Base-by-base conservation (phyloP, 2,113 vertebrate species). In the Labrus mixtus region DNA sequence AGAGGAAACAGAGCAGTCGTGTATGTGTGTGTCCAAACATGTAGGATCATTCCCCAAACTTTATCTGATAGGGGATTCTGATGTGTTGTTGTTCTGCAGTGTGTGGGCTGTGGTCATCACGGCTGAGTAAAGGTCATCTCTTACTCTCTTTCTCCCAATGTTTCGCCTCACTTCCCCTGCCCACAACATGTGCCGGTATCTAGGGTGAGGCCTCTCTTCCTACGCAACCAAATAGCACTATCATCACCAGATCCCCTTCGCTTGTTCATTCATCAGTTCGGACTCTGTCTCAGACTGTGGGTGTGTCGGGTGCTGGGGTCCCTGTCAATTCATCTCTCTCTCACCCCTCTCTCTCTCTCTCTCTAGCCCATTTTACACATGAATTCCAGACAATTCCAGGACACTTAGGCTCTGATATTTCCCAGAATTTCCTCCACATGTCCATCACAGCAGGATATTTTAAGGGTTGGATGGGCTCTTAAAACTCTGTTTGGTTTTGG, bases 121-220 rank as follows among this genome's bases (percentile, higher is more conserved):
- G 60, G 78, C 76, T 81, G 45, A 56, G 61, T 78, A 88, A 89
- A 92, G 91, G 88, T 92, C 90, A 89, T 51, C 65, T 79, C 68
- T 78, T 71, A 57, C 64, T 68, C 74, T 59, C 62, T 76, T 70
- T 72, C 72, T 79, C 70, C 59, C 67, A 76, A 22, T 64, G 25
- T 70, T 61, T 72, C 41, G 73, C 74, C 82, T 78, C 78, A 83
- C 78, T 78, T 82, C 81, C 66, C 43, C 82, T 76, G 79, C 72
- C 86, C 86, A 89, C 84, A 66, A 54, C 83, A 74, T 82, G 73
- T 48, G 78, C 56, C 73, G 53, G 72, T 85, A 84, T 87, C 73
- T 46, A 19, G 76, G 84, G 89, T 62, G 86, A 80, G 79, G 73
- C 78, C 62, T 68, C 41, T 25, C 39, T 3, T 85, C 84, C 76